A percentile compares a stretch with the other conserved stretches of the same genome.
phyloP scores from a whole-genome alignment of 2,888 invertebrate species.

The Lasioglossum figueresi region DNA sequence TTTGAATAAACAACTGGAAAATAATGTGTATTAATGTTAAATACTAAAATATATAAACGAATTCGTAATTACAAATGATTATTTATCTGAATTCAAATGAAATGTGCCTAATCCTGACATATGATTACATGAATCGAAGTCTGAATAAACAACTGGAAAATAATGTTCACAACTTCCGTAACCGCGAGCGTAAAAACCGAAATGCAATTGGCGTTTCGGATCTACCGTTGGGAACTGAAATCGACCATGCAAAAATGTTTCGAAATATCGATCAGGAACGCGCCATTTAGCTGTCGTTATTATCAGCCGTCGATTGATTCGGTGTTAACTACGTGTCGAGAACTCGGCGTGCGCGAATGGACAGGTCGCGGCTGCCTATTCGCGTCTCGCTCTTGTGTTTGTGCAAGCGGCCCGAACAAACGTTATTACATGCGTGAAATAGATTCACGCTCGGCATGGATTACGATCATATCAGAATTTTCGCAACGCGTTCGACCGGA shows the following conservation, averaged over 20 bases:
- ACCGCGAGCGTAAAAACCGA: neutral
- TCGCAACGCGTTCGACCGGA: conserved; percentile 32
- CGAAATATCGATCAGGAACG: neutral
- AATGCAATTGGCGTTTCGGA: neutral
- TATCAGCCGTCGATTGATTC: conserved; percentile 17
- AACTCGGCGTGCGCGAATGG: neutral
- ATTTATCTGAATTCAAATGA: too few relatives aligned
- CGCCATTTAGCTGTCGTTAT: neutral
- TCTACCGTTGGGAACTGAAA: neutral
- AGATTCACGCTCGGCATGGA: conserved; percentile 27
- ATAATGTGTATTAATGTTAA: too few relatives aligned
- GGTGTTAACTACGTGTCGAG: conserved; percentile 28
- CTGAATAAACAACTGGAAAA: neutral
- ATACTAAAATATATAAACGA: too few relatives aligned
- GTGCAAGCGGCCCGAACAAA: conserved; percentile 32
- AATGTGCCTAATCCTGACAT: too few relatives aligned
- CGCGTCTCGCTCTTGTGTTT: conserved; percentile 21
- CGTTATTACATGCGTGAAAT: conserved; percentile 53
- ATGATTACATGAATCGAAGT: neutral
- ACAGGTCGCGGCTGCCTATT: conserved; percentile 13
- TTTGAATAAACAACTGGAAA: too few relatives aligned
- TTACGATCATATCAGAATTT: conserved; percentile 57
- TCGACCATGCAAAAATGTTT: neutral
- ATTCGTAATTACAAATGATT: too few relatives aligned
- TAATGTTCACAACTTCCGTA: neutral